Base-by-base conservation (phyloP, 2,888 invertebrate species). In the Beris chalybata region DNA sequence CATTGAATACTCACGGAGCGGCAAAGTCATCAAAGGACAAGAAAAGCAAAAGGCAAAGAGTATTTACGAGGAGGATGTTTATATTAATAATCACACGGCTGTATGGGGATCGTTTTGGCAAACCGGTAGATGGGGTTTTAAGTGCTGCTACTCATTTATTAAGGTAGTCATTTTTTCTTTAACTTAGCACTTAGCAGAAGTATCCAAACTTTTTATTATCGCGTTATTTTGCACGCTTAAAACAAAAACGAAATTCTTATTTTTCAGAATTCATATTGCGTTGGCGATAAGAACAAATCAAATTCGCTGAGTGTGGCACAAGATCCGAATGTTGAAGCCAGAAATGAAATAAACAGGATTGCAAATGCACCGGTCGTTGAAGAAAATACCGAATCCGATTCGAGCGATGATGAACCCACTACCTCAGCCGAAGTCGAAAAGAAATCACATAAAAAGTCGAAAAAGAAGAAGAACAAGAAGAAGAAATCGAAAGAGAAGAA, bases 101-200 rank as follows among this genome's bases (percentile, higher is more conserved):
- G 92, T 98, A 5, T 99, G 94, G 93, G 99, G 99, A 4, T 97
- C 97, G 0, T 97, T 85, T 79, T 99, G 98, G 97, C 86, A 86
- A 72, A 88, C 89, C 59, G 96, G 95, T 0, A 85, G 87, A 69
- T 99, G 99, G 99, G 99, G 98, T 0, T 99, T 89, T 81, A 91
- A 91, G 76, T 99, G 99, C 76, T 99, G 99, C 79, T 90, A 95
- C 77, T 94, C 95, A 0, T 89, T 91, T 70, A 87, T 98, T 7
- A 91, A 91, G 84, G 87, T 86, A 78, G 38, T 38, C 6, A 15
- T 31, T 54, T 15, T 61, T n/a, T 29, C 52, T 30, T 53, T 5
- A n/a, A 47, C 15, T 13, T 9, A 9, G n/a, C 9, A 38, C 38
- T 38, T 22, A 22, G 22, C 22, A 22, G 22, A 22, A 22, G 22